phyloP scores from a whole-genome alignment of 1,140 invertebrate genomes.

The Drosophila watanabei region DNA sequence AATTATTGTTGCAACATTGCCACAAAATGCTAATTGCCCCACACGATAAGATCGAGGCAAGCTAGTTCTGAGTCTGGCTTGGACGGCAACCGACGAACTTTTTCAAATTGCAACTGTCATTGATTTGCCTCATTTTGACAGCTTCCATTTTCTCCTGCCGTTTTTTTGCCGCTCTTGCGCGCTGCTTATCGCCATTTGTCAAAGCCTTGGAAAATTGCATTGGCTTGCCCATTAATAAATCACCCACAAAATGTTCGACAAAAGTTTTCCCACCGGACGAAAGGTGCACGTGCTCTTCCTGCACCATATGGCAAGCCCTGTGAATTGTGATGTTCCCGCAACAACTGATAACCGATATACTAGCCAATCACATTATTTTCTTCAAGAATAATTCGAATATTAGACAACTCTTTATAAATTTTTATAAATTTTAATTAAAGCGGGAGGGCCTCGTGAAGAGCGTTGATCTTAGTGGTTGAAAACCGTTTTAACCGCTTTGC shows the following conservation, averaged over 20 bases:
- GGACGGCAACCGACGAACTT: conserved; percentile 48
- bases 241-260: conserved; percentile 30
- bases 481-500: not conserved
- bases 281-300: conserved; percentile 18
- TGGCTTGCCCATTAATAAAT: conserved; percentile 66
- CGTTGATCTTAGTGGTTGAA: not conserved
- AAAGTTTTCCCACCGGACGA: conserved; percentile 29
- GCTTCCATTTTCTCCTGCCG: conserved; percentile 52
- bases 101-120: conserved; percentile 76
- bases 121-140: conserved; percentile 71
- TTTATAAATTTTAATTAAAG: not conserved
- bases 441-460: not conserved
- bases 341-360: not conserved
- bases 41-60: conserved; percentile 68
- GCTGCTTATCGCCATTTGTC: conserved; percentile 67
- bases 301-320: not conserved
- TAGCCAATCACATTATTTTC: not conserved
- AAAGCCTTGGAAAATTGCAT: conserved; percentile 61
- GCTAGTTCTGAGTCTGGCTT: conserved; percentile 13
- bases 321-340: conserved; percentile 1
- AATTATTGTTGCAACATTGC: conserved; percentile 82
- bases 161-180: conserved; percentile 3
- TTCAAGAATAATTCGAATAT: not conserved
- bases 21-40: conserved; percentile 82
- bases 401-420: not conserved